Evolutionary conservation across 2,888 invertebrate species (phyloP), one percentile per base, ranked within the genome.

Genomic region (Steinernema carpocapsae): DNA sequence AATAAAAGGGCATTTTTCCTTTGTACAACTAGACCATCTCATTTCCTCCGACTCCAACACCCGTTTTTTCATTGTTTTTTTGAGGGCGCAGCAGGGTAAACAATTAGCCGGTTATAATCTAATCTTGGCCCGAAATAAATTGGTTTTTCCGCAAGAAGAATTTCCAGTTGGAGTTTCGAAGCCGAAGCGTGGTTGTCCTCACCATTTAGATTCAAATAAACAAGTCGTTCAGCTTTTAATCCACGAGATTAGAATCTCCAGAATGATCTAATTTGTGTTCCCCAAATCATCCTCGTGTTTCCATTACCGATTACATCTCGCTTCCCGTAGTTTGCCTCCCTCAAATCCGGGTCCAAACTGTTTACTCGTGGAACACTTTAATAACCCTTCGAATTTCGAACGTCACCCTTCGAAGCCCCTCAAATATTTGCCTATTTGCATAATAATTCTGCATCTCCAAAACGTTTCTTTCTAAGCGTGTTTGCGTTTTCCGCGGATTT

Each of bases 371-470:
- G 37, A 37, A 37, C 37, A 48, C 48, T 48, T 17, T 48, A 19
- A 48, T 48, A n/a, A n/a, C 4, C 48, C 48, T 48, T 48, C 19
- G 4, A 19, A 48, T 48, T 48, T 48, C 48, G 19, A 48, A 48
- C 48, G 17, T 37, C 37, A 37, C 37, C 10, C 10, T 10, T 48
- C 48, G 19, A 48, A 26, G 3, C 64, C 10, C 64, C 17, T 64
- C 64, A 64, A 64, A 64, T 64, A 64, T 64, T 64, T 64, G 32
- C 64, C 64, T 64, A 64, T 64, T 64, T 64, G 64, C 64, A 64
- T 64, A 64, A 64, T 32, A 64, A 64, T 32, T 26, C 56, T 19
- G 48, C 48, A 17, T 1, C 48, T 48, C 48, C 17, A 48, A 48
- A 48, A 48, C 48, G 48, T 48, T 48, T 48, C 48, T 48, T n/a